Evolutionary conservation across 2,888 invertebrate species (phyloP).

Genomic region (Lithosia quadra): DNA sequence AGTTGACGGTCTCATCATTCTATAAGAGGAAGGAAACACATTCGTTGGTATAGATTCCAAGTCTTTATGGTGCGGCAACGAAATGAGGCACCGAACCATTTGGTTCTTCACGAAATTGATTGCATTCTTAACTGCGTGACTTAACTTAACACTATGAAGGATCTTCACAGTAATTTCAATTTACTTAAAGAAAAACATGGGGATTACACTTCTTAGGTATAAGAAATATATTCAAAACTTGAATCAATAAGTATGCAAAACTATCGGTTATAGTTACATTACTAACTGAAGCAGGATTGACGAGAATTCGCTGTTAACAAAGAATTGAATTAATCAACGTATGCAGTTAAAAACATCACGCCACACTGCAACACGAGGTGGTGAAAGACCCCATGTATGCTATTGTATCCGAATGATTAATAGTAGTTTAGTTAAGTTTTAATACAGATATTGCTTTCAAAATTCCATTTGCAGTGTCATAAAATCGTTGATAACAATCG

Average conservation of each 20-base stretch:
- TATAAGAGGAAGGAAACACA: no score
- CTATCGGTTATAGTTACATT: background rate
- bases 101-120: no score
- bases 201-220: background rate
- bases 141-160: background rate
- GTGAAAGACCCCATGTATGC: conserved; percentile 54
- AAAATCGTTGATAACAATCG: conserved; percentile 80
- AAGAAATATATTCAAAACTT: background rate
- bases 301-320: background rate
- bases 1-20: no score
- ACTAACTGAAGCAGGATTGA: background rate
- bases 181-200: no score
- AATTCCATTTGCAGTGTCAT: conserved; percentile 80
- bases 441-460: conserved; percentile 78
- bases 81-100: no score
- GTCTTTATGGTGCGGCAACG: no score
- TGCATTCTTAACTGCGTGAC: no score
- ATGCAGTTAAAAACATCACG: background rate
- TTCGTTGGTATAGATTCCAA: no score
- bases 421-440: conserved; percentile 60
- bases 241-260: background rate
- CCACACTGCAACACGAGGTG: conserved; percentile 20
- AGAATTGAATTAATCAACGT: background rate
- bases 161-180: no score
- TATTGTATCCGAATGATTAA: conserved; percentile 68